Evolutionary conservation across 2,797 vertebrate genomes (phyloP).

Genomic region (Clarias laeviceps): DNA sequence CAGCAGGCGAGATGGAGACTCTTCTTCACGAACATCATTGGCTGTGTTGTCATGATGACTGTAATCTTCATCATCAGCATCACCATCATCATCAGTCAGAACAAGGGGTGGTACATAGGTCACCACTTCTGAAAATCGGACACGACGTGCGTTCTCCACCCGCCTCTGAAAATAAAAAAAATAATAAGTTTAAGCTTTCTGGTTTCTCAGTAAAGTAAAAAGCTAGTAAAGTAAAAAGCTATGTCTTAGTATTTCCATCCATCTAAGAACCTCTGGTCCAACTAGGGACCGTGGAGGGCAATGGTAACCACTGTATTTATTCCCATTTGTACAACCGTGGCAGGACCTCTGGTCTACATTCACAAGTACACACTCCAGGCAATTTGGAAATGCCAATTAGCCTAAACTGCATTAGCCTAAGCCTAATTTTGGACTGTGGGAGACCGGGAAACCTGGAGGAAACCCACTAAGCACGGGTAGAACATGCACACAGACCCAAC

Average conservation of each 20-base stretch:
- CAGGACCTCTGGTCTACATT: too few relatives aligned
- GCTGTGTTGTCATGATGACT: constrained; percentile 2
- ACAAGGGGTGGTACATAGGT: constrained; percentile 55
- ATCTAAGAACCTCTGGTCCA: too few relatives aligned
- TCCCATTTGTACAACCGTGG: too few relatives aligned
- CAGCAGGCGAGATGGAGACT: constrained; percentile 44
- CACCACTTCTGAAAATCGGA: constrained; percentile 72
- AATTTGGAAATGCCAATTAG: too few relatives aligned
- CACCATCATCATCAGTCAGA: constrained; percentile 34
- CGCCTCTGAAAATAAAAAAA: constrained; percentile 65
- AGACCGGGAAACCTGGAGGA: too few relatives aligned
- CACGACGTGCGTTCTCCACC: constrained; percentile 68
- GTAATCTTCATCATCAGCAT: constrained; percentile 14
- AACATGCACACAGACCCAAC: too few relatives aligned
- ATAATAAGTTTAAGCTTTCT: background rate
- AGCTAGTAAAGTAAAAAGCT: background rate
- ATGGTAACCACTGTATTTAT: too few relatives aligned
- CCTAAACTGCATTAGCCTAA: too few relatives aligned
- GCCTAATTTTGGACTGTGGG: too few relatives aligned
- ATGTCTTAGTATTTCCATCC: background rate
- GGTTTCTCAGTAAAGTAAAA: background rate
- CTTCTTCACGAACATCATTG: constrained; percentile 34
- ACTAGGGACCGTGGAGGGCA: too few relatives aligned
- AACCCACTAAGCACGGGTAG: too few relatives aligned
- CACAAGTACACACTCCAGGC: too few relatives aligned